phyloP scores from a whole-genome alignment of 2,797 vertebrate species.

The Rhinatrema bivittatum region DNA sequence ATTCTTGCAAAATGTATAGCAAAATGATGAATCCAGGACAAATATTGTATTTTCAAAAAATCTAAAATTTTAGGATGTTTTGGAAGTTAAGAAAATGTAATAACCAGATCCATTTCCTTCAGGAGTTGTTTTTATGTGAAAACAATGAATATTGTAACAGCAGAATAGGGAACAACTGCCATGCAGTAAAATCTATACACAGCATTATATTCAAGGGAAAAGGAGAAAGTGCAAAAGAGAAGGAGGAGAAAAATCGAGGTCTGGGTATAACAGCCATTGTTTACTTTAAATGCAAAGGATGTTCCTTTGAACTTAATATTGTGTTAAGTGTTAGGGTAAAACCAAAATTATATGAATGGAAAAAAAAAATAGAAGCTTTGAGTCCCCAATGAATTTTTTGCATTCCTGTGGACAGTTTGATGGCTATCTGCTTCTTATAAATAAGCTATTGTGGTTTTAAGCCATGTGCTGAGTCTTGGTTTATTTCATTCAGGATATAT shows the following conservation, averaged over 20 bases:
- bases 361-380: conserved; percentile 68
- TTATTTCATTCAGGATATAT: conserved; percentile 49
- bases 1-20: too few relatives aligned
- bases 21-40: too few relatives aligned
- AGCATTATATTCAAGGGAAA: conserved; percentile 15
- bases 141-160: conserved; percentile 23
- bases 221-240: conserved; percentile 31
- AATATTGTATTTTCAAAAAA: too few relatives aligned
- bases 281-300: conserved; percentile 53
- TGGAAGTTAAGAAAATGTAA: too few relatives aligned
- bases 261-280: conserved; percentile 40
- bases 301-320: conserved; percentile 65
- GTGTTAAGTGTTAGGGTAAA: conserved; percentile 70
- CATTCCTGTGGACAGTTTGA: conserved; percentile 74
- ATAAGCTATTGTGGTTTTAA: conserved; percentile 59
- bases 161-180: conserved; percentile 22
- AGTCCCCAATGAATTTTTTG: conserved; percentile 62
- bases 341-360: conserved; percentile 77
- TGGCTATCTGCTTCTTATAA: conserved; percentile 56
- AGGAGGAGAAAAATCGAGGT: conserved; percentile 44
- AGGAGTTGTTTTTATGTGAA: too few relatives aligned
- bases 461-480: conserved; percentile 53
- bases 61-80: too few relatives aligned
- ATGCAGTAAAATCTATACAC: conserved; percentile 13
- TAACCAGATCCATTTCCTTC: too few relatives aligned